These are phyloP conservation scores for Archivesica marissinica DNA, from an alignment of 1,140 invertebrate species.

Conservation along the genomic window DNA sequence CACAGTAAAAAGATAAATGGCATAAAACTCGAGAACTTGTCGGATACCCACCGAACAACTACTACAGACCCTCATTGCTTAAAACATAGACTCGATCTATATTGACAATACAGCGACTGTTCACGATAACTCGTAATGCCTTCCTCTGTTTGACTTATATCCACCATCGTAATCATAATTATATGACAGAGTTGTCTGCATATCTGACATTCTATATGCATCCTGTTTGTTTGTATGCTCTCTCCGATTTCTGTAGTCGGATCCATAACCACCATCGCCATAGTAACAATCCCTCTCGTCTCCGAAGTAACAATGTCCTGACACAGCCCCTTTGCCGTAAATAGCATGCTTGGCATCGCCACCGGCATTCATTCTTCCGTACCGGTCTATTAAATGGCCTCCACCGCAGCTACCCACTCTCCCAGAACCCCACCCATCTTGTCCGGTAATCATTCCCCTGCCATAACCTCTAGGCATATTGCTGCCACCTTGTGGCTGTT, in stretches of 20 bases:
- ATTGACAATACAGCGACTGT: slow-evolving; percentile 4
- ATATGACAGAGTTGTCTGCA: slow-evolving; percentile 32
- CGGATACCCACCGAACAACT: too few relatives aligned
- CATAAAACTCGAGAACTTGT: too few relatives aligned
- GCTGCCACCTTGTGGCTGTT: neutral
- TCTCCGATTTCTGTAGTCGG: neutral
- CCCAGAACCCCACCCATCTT: neutral
- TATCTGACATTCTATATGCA: slow-evolving; percentile 20
- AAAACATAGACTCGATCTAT: too few relatives aligned
- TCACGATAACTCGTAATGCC: slow-evolving; percentile 20
- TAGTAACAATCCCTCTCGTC: slow-evolving; percentile 52
- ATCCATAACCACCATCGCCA: neutral
- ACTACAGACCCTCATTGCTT: too few relatives aligned
- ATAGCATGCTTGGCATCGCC: neutral
- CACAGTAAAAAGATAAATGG: too few relatives aligned
- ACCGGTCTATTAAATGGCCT: neutral
- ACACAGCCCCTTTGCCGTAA: slow-evolving; percentile 15
- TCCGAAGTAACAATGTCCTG: slow-evolving; percentile 33
- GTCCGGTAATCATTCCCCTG: neutral
- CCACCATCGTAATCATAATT: slow-evolving; percentile 21
- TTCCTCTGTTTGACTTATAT: neutral
- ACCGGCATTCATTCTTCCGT: neutral
- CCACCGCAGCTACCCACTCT: neutral
- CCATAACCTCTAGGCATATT: neutral
- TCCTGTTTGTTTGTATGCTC: neutral